A percentile compares a stretch with the other conserved stretches of the same genome.
Conservation (phyloP, 2,888 invertebrate genomes). For the Apamea anceps region DNA sequence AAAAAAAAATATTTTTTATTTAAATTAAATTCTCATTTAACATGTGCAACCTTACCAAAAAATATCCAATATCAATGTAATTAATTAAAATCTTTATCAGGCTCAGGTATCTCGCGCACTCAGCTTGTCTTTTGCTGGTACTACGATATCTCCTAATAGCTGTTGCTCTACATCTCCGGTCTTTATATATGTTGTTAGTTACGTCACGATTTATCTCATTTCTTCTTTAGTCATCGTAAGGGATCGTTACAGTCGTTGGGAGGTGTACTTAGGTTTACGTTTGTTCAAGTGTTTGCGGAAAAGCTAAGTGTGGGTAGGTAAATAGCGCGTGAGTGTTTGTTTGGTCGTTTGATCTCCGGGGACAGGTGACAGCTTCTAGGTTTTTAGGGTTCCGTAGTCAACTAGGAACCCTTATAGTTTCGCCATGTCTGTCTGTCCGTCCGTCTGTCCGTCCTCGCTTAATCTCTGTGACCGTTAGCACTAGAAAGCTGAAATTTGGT, state of each 20-base stretch:
- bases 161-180: conserved; percentile 10
- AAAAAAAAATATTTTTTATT: conserved; percentile 8
- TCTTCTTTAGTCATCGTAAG: conserved; percentile 59
- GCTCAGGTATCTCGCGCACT: conserved; percentile 14
- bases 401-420: no score
- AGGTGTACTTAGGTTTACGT: conserved; percentile 4
- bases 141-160: conserved; percentile 36
- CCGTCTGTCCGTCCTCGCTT: no score
- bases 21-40: conserved; percentile 25
- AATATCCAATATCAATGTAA: conserved; percentile 42
- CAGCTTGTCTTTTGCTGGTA: conserved; percentile 11
- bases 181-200: conserved; percentile 57
- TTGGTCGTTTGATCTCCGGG: conserved; percentile 36
- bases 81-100: conserved; percentile 10
- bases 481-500: no score
- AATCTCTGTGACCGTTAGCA: no score
- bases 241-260: conserved; percentile 33
- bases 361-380: conserved; percentile 29
- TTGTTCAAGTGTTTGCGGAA: conserved; percentile 46
- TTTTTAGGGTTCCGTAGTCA: no score
- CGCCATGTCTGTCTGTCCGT: no score
- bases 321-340: conserved; percentile 39
- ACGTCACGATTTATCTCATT: conserved; percentile 65
- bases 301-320: conserved; percentile 20
- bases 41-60: conserved; percentile 66